These are phyloP conservation scores for Drosophila murphyi DNA, from an alignment of 1,140 invertebrate genomes.

Conservation along the genomic window DNA sequence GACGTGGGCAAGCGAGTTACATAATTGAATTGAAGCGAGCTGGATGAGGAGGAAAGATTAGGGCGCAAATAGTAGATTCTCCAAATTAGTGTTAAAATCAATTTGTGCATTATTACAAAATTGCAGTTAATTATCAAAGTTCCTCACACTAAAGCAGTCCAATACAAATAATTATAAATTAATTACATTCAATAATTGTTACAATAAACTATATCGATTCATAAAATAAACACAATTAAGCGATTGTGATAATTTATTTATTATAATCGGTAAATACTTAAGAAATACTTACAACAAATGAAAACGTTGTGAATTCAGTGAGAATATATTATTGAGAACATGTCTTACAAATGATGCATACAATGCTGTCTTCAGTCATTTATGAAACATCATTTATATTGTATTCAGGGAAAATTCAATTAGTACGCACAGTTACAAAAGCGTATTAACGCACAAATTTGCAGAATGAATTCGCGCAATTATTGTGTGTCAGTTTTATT, in stretches of 20 bases:
- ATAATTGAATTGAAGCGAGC: slow-evolving; percentile 34
- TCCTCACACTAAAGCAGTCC: too few species aligned
- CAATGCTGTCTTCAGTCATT: slow-evolving; percentile 17
- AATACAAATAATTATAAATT: neutral
- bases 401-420: slow-evolving; percentile 67
- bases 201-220: too few species aligned
- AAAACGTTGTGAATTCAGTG: neutral
- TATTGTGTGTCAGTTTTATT: slow-evolving; percentile 70
- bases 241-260: neutral
- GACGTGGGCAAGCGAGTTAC: slow-evolving; percentile 7
- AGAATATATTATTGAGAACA: neutral
- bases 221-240: neutral
- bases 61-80: neutral
- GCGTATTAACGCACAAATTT: neutral
- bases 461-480: slow-evolving; percentile 38
- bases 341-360: neutral
- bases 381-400: slow-evolving; percentile 32
- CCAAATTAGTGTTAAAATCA: neutral
- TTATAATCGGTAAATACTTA: neutral
- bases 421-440: slow-evolving; percentile 33
- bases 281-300: neutral
- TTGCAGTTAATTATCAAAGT: too few species aligned
- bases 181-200: neutral
- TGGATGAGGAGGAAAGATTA: neutral
- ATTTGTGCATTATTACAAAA: too few species aligned